These are phyloP conservation scores for Noctuana brunneofusca DNA, from an alignment of 2,888 invertebrate genomes.

Conservation along the genomic window DNA sequence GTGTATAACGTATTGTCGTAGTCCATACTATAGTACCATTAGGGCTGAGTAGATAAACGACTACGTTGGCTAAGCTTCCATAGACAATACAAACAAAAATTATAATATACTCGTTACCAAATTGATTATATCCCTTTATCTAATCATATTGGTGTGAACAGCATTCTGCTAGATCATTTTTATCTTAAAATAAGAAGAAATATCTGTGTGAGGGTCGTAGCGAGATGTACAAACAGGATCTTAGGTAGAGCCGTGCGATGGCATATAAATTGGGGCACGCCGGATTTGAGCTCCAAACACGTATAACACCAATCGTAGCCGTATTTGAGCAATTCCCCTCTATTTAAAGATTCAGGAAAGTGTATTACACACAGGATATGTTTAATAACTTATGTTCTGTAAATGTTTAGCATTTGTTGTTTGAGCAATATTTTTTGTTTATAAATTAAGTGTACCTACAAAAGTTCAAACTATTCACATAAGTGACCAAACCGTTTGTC, in stretches of 20 bases:
- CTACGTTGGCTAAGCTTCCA: no score
- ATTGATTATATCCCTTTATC: neutral
- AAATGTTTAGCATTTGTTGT: neutral
- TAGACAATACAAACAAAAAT: no score
- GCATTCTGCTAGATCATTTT: neutral
- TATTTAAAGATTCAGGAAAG: conserved; percentile 9
- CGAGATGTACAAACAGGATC: conserved; percentile 24
- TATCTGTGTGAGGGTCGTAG: conserved; percentile 5
- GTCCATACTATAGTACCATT: no score
- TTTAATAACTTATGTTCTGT: neutral
- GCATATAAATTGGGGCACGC: conserved; percentile 29
- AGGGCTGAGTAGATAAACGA: no score
- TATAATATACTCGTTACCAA: no score
- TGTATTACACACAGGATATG: neutral
- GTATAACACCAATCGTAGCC: conserved; percentile 21
- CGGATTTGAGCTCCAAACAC: conserved; percentile 25
- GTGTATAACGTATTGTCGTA: no score
- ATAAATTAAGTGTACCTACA: neutral
- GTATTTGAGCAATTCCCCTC: conserved; percentile 16
- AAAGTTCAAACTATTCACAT: no score
- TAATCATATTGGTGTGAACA: neutral
- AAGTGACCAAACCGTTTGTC: no score
- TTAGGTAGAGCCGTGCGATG: conserved; percentile 25
- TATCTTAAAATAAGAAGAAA: neutral
- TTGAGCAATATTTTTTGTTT: neutral